Conservation (phyloP, 2,113 vertebrate species). For the Canis aureus region DNA sequence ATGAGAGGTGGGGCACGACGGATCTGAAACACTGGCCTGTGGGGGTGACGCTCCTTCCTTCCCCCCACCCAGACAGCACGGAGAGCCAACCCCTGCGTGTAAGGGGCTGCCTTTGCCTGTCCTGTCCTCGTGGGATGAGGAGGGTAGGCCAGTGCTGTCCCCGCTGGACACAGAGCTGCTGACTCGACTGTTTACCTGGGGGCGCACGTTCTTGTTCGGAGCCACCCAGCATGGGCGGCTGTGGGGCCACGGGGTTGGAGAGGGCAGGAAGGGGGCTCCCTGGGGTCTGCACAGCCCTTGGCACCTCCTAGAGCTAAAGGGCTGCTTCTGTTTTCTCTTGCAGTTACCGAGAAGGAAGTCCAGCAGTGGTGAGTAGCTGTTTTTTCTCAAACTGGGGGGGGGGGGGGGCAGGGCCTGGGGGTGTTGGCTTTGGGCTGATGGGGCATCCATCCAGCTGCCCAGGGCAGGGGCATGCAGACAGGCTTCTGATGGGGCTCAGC, state of each 20-base stretch:
- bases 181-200: neutral
- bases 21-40: neutral
- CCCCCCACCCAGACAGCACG: neutral
- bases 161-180: neutral
- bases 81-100: accelerated
- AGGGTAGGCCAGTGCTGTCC: accelerated
- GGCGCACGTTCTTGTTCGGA: neutral
- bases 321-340: constrained; percentile 84
- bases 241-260: accelerated
- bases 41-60: neutral
- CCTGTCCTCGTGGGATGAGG: neutral
- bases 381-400: accelerated
- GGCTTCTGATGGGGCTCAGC: neutral
- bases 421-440: neutral
- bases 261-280: neutral
- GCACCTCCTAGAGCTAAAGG: constrained; percentile 41
- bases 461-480: accelerated
- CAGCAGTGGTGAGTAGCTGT: constrained; percentile 95
- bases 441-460: neutral
- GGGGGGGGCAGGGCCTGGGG: neutral
- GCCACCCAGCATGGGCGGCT: accelerated
- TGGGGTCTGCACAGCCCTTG: neutral
- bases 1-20: neutral
- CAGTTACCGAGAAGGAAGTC: constrained; percentile 97
- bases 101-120: neutral